These are phyloP conservation scores for Prolemur simus DNA, from an alignment of 2,113 vertebrate genomes.

Conservation along the genomic window DNA sequence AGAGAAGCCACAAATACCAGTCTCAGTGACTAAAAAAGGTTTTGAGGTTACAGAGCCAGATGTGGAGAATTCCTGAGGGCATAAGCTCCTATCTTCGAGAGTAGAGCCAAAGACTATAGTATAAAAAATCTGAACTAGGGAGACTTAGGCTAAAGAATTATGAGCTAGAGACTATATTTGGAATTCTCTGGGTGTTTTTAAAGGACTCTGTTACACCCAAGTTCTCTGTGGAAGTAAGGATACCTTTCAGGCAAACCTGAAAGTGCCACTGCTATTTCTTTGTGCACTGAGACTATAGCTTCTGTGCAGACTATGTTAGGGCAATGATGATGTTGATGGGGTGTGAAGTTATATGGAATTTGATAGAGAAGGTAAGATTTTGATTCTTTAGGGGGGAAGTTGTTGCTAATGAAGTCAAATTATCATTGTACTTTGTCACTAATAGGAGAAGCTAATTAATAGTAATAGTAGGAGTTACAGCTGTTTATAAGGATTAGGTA, in stretches of 20 bases:
- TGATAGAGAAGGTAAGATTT: neutral
- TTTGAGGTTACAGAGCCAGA: neutral
- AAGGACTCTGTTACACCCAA: neutral
- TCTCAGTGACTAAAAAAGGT: neutral
- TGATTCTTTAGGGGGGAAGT: neutral
- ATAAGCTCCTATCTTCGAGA: neutral
- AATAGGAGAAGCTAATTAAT: neutral
- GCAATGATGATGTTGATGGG: neutral
- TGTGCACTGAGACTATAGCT: neutral
- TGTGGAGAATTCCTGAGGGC: neutral
- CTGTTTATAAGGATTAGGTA: conserved; percentile 8
- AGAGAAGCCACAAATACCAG: neutral
- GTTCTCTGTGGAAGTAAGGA: neutral
- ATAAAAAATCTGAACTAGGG: neutral
- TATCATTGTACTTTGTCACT: neutral
- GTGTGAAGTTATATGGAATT: neutral
- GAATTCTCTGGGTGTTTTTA: neutral
- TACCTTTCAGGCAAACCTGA: neutral
- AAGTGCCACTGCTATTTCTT: neutral
- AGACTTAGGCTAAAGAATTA: neutral
- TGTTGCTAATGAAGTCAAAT: neutral
- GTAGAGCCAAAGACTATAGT: neutral
- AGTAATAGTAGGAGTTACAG: neutral
- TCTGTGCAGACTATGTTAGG: neutral
- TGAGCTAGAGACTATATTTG: neutral